A percentile compares a stretch with the other conserved stretches of the same genome.
Conservation (phyloP, 2,113 vertebrate species). For the Atlantisia rogersi region DNA sequence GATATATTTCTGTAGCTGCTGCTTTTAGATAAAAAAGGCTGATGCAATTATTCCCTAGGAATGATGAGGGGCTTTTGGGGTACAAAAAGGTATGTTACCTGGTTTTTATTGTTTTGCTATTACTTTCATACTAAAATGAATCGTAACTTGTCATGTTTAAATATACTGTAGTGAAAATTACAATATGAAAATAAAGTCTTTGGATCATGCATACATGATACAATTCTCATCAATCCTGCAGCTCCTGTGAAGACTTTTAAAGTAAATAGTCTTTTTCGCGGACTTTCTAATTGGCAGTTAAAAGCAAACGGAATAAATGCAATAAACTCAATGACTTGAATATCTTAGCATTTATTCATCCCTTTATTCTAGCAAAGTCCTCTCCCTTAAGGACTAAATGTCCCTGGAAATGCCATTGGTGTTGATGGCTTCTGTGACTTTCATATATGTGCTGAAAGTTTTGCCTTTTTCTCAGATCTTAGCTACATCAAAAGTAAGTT, state of each 20-base stretch:
- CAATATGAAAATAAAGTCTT: not conserved
- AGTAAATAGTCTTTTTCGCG: not conserved
- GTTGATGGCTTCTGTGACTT: not conserved
- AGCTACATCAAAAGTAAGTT: not conserved
- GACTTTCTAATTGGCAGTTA: not conserved
- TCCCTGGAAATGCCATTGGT: not conserved
- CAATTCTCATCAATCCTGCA: not conserved
- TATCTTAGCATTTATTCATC: not conserved
- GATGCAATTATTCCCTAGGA: not conserved
- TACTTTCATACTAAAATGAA: not conserved
- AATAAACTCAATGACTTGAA: not conserved
- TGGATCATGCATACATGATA: not conserved
- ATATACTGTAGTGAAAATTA: not conserved
- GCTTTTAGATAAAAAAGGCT: not conserved
- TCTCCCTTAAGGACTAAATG: not conserved
- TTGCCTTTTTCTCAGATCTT: not conserved
- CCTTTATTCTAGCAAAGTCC: not conserved
- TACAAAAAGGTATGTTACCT: not conserved
- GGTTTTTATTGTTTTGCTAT: not conserved
- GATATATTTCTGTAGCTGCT: not conserved
- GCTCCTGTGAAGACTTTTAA: not conserved
- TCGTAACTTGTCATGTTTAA: not conserved
- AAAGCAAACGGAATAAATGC: not conserved
- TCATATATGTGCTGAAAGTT: not conserved
- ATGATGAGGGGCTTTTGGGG: not conserved